Evolutionary conservation across 2,113 vertebrate species (phyloP).

Genomic region (Myiagra hebetior): DNA sequence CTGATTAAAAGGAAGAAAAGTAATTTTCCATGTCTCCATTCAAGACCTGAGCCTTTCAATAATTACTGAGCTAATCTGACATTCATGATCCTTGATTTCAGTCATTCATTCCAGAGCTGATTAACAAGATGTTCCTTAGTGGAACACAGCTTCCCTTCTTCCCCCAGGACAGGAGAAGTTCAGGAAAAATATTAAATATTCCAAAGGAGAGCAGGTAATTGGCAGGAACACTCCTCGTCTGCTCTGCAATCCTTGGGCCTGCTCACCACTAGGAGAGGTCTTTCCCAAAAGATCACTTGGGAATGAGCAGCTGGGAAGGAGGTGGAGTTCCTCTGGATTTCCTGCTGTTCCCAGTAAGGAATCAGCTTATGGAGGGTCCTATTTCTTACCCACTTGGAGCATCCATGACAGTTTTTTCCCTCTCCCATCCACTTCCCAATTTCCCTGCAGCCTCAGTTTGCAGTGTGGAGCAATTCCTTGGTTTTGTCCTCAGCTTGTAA

Average conservation of each 20-base stretch:
- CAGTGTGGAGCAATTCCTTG: not conserved
- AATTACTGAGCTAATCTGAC: slow-evolving; percentile 56
- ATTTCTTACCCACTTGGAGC: not conserved
- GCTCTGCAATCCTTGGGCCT: not conserved
- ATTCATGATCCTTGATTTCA: slow-evolving; percentile 32
- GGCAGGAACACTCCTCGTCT: not conserved
- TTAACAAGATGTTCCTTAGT: slow-evolving; percentile 38
- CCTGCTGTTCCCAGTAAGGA: not conserved
- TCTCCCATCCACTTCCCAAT: not conserved
- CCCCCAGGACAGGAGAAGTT: not conserved
- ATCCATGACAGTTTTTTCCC: not conserved
- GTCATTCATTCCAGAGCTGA: not conserved
- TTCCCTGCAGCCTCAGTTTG: not conserved
- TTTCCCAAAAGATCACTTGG: not conserved
- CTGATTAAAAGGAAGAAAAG: slow-evolving; percentile 7
- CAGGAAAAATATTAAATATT: not conserved
- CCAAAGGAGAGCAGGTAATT: not conserved
- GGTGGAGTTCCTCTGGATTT: not conserved
- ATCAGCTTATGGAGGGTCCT: not conserved
- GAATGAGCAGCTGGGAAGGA: not conserved
- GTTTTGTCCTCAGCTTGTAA: not conserved
- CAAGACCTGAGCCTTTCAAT: slow-evolving; percentile 22
- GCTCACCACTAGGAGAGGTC: not conserved
- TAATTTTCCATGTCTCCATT: slow-evolving; percentile 11
- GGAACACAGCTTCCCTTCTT: slow-evolving; percentile 13